Conservation (phyloP, 2,113 vertebrate genomes). For the Prolemur simus region DNA sequence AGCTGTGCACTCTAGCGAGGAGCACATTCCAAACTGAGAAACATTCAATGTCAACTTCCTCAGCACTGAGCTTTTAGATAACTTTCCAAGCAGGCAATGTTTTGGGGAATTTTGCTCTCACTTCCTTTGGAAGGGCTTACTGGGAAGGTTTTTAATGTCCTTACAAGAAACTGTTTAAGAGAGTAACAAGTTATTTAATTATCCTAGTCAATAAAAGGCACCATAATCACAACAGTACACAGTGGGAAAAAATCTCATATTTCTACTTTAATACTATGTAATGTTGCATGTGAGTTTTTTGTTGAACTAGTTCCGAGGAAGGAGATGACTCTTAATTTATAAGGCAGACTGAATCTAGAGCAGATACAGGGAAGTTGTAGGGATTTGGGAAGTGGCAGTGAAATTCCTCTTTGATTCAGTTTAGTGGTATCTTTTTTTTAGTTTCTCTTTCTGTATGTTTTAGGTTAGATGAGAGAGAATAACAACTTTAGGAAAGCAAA, state of each 20-base stretch:
- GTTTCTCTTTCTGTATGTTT: neutral
- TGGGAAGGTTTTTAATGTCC: neutral
- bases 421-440: neutral
- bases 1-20: neutral
- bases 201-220: neutral
- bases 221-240: neutral
- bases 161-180: constrained; percentile 13
- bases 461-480: neutral
- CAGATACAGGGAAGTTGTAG: neutral
- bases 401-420: neutral
- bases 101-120: neutral
- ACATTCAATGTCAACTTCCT: neutral
- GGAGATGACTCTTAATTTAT: neutral
- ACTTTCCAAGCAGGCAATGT: neutral
- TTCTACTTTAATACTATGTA: neutral
- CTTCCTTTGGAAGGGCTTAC: neutral
- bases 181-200: neutral
- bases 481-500: neutral
- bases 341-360: neutral
- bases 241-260: neutral
- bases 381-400: neutral
- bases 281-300: neutral
- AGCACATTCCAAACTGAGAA: neutral
- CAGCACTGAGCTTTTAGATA: neutral
- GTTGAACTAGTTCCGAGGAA: neutral